Conservation (phyloP, 1,140 invertebrate species). For the Anoplophora glabripennis region DNA sequence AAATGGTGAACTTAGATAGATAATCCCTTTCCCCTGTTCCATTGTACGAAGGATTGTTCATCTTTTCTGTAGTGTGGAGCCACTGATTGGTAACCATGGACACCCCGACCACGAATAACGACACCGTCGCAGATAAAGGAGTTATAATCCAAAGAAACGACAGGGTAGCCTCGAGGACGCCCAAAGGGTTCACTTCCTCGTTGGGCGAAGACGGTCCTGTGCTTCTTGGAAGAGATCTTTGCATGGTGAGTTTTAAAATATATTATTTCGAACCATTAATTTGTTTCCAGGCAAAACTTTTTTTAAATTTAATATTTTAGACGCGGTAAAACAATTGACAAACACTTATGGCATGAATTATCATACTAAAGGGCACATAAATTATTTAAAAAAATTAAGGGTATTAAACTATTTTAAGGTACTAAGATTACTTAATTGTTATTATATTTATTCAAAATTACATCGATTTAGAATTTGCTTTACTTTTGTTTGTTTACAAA, state of each 20-base stretch:
- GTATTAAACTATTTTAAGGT: too few species aligned
- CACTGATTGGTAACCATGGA: slow-evolving; percentile 68
- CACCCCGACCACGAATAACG: slow-evolving; percentile 60
- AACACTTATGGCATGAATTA: too few species aligned
- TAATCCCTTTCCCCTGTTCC: slow-evolving; percentile 62
- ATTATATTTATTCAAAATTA: too few species aligned
- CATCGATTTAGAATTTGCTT: too few species aligned
- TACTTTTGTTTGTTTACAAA: too few species aligned
- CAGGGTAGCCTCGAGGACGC: slow-evolving; percentile 56
- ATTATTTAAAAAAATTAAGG: too few species aligned
- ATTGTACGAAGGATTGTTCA: slow-evolving; percentile 64
- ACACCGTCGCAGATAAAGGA: slow-evolving; percentile 61
- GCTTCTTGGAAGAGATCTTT: slow-evolving; percentile 35
- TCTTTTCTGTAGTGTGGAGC: slow-evolving; percentile 68
- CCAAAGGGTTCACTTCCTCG: slow-evolving; percentile 39
- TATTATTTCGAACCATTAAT: too few species aligned
- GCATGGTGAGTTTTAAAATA: slow-evolving; percentile 20
- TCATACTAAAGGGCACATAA: too few species aligned
- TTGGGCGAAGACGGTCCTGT: slow-evolving; percentile 19
- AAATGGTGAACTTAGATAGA: slow-evolving; percentile 65
- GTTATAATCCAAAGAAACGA: slow-evolving; percentile 64
- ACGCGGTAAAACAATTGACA: too few species aligned
- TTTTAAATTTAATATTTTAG: too few species aligned
- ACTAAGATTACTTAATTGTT: too few species aligned
- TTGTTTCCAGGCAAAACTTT: too few species aligned